Base-by-base conservation (phyloP, 1,140 invertebrate species). In the Philopotamus ludificatus region DNA sequence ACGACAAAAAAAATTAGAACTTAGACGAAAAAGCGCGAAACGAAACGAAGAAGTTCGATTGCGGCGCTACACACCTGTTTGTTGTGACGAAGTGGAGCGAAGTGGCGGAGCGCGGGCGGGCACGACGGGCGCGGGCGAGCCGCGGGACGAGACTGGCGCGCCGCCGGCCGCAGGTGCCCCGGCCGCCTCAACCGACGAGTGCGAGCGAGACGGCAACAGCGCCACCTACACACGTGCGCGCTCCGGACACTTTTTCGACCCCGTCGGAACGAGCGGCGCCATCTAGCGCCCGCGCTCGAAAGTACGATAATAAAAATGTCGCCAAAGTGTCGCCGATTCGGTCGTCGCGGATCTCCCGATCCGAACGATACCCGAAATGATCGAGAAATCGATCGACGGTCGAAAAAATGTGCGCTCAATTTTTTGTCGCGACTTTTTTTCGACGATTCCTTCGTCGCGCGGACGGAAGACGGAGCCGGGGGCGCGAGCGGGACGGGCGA, bases 1-100 rank as follows among this genome's bases (percentile, higher is more conserved):
- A 63, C 20, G 15, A 41, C 42, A 61, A 62, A 47, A 25, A 62
- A 47, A 63, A 42, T 57, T 57, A 25, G 44, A 60, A 65, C 41
- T 25, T 50, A 47, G 16, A 47, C 4, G 16, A 34, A 34, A 7
- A 34, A 34, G 12, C 12, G 4, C n/a, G n/a, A n/a, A n/a, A 34
- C 12, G 12, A 34, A 34, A 34, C 4, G 28, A 34, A 7, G 28
- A 34, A 12, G 44, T 4, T 47, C 44, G 10, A 47, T 4, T 4
- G 18, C 15, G 44, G 18, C 44, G 18, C 4, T 7, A 47, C 20
- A 23, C 50, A n/a, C 50, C 20, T 20, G 44, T n/a, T 8, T n/a
- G 34, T 34, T 34, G 12, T 34, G 28, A 34, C 4, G 28, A 34
- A 39, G 34, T 8, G n/a, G 8, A 12, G 15, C 10, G 10, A 16